Conservation (phyloP, 2,113 vertebrate species). For the Gymnocephalus cernua region DNA sequence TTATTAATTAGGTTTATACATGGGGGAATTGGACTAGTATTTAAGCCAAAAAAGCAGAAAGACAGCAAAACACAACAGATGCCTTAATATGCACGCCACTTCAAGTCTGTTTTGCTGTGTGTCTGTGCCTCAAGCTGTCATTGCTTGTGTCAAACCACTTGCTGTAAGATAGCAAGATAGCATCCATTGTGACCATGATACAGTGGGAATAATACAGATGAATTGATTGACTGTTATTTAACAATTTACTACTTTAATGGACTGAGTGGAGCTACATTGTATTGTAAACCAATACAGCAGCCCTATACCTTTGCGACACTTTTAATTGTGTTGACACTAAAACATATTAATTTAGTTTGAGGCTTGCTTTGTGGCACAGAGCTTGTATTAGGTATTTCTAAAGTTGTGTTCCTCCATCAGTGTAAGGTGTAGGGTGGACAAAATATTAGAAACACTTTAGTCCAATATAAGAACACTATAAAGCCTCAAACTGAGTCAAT, state of each 20-base stretch:
- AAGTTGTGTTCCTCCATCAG: background rate
- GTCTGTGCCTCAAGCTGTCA: conserved; percentile 61
- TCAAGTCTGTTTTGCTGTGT: conserved; percentile 47
- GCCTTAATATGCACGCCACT: conserved; percentile 31
- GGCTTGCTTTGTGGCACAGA: background rate
- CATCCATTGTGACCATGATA: background rate
- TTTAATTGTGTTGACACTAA: background rate
- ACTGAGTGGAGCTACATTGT: background rate
- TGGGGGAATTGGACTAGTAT: background rate
- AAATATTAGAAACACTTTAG: background rate
- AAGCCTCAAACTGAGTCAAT: background rate
- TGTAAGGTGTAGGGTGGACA: background rate
- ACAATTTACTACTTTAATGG: background rate
- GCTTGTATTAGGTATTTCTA: background rate
- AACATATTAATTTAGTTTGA: background rate
- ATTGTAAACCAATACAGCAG: background rate
- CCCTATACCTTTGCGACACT: background rate
- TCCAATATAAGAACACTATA: background rate
- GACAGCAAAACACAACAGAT: conserved; percentile 51
- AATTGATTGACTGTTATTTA: background rate
- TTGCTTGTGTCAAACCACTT: conserved; percentile 43
- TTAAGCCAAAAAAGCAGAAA: conserved; percentile 24
- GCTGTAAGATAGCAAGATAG: conserved; percentile 4
- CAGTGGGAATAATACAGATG: conserved; percentile 4
- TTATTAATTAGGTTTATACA: conserved; percentile 1